These are phyloP conservation scores for Ectemnius lituratus DNA, from an alignment of 2,888 invertebrate genomes.

Conservation along the genomic window DNA sequence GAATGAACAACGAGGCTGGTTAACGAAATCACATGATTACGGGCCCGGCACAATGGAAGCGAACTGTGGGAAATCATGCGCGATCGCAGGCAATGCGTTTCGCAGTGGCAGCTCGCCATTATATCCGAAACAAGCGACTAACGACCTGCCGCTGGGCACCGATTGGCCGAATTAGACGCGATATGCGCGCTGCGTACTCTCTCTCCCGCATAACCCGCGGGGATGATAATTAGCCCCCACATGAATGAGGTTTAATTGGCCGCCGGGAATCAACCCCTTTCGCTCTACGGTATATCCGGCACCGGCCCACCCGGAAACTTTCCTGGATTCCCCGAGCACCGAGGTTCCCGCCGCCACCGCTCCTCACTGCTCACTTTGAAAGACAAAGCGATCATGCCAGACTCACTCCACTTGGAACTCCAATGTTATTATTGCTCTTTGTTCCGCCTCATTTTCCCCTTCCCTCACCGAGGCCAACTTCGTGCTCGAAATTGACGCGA, in stretches of 20 bases:
- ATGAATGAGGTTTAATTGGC: conserved; percentile 76
- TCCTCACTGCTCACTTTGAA: conserved; percentile 68
- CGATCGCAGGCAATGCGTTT: conserved; percentile 54
- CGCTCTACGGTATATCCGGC: conserved; percentile 49
- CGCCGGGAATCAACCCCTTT: conserved; percentile 56
- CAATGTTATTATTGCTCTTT: conserved; percentile 22
- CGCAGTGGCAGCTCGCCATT: conserved; percentile 62
- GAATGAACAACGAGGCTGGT: conserved; percentile 49
- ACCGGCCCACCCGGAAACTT: conserved; percentile 56
- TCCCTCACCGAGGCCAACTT: conserved; percentile 8
- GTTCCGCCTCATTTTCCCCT: not conserved
- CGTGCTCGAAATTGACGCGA: not conserved
- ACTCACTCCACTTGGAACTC: conserved; percentile 6
- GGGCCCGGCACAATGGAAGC: conserved; percentile 50
- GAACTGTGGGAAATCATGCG: conserved; percentile 61
- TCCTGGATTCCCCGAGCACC: conserved; percentile 41
- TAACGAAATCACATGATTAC: conserved; percentile 60
- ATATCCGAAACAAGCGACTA: conserved; percentile 73
- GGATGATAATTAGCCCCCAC: conserved; percentile 71
- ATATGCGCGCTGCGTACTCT: conserved; percentile 56
- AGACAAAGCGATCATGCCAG: conserved; percentile 62
- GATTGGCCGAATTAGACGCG: conserved; percentile 70
- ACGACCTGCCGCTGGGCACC: conserved; percentile 69
- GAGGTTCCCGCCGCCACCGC: too few relatives aligned
- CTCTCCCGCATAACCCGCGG: conserved; percentile 57